These are phyloP conservation scores for Lasius fuliginosus DNA, from an alignment of 2,888 invertebrate species.

Conservation along the genomic window DNA sequence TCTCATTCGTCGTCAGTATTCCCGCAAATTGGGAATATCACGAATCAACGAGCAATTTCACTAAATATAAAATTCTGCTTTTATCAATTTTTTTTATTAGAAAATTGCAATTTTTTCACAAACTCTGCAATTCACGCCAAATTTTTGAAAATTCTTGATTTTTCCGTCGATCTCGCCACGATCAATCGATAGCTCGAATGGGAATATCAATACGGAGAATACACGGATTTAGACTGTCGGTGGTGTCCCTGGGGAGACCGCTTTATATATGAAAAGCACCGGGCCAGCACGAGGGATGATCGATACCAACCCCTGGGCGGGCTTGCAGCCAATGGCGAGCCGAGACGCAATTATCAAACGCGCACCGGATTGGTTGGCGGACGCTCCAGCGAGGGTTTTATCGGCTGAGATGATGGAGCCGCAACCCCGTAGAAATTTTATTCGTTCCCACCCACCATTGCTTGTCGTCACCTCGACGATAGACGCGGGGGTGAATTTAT, in stretches of 20 bases:
- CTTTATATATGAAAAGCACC: constrained; percentile 79
- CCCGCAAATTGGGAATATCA: constrained; percentile 13
- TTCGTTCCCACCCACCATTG: constrained; percentile 59
- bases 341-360: constrained; percentile 72
- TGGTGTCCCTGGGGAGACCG: constrained; percentile 77
- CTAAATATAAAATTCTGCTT: neutral
- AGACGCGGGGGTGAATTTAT: constrained; percentile 48
- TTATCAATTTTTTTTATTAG: neutral
- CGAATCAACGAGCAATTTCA: constrained; percentile 15
- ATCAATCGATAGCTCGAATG: constrained; percentile 14
- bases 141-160: neutral
- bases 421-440: constrained; percentile 79
- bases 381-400: constrained; percentile 76
- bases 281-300: constrained; percentile 76
- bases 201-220: constrained; percentile 28
- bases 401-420: constrained; percentile 56
- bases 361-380: constrained; percentile 67
- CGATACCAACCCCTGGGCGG: constrained; percentile 84
- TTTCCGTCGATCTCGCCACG: neutral
- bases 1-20: constrained; percentile 64
- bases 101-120: neutral
- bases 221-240: constrained; percentile 72
- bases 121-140: neutral
- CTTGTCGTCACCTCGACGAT: constrained; percentile 30
- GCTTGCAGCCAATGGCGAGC: constrained; percentile 76